Base-by-base conservation (phyloP, 2,113 vertebrate species). In the Plectropomus leopardus region DNA sequence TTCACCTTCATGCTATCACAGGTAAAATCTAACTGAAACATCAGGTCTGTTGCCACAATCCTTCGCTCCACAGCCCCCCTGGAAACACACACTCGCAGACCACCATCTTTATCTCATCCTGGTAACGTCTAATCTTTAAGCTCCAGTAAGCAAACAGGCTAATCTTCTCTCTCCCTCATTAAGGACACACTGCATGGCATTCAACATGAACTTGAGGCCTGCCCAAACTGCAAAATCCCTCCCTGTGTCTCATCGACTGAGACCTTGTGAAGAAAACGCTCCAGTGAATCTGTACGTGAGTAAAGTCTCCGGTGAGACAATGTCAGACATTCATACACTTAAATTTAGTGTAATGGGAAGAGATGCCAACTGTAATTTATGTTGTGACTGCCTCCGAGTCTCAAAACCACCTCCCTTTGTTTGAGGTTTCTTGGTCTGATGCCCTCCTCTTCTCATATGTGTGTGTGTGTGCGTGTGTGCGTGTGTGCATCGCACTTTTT, bases 131-230 rank as follows among this genome's bases (percentile, higher is more conserved):
- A 78, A 93, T 90, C 88, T 87, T 65, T 72, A 73, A 76, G 86
- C 83, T 88, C 60, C 80, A 65, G 59, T 83, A 42, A 75, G 83
- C 70, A 89, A 91, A 86, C 88, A 79, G 76, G 40, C 70, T 91
- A 91, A 93, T 90, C 87, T 86, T 73, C 83, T 83, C 58, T 78
- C 76, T 65, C 82, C 67, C 85, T 93, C 76, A 89, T 91, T 91
- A 91, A 78, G 73, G 76, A 91, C 78, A 88, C 83, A 92, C 84
- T 82, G 77, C 71, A 28, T 60, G 51, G 32, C 84, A 88, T 91
- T 92, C 88, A 91, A 60, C 44, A 4, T 76, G 66, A 89, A 88
- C 82, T 82, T 82, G 72, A 88, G 50, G 51, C 50, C 80, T 64
- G 75, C 80, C 68, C 60, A 64, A 79, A 84, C 28, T 72, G 82